Conservation (phyloP, 2,888 invertebrate species). For the Eupithecia abbreviata region DNA sequence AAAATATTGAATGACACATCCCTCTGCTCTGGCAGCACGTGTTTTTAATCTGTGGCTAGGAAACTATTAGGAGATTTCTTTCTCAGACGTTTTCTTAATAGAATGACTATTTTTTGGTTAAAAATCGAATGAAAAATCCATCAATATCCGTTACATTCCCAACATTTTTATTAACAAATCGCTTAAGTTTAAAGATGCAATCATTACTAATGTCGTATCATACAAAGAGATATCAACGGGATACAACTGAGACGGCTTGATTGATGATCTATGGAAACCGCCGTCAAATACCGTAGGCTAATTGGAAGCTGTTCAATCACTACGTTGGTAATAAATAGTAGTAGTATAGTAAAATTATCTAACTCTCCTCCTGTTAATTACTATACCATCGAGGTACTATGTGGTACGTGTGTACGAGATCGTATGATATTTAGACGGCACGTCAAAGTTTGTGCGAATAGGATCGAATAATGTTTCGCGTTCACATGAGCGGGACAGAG, state of each 20-base stretch:
- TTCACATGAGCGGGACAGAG: no score
- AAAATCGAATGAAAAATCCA: background rate
- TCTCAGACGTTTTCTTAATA: background rate
- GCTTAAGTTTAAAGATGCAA: background rate
- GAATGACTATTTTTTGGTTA: no score
- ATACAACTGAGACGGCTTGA: background rate
- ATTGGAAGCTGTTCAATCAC: background rate
- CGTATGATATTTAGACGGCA: no score
- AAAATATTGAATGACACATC: no score
- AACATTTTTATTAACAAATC: background rate
- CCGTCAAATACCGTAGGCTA: slow-evolving; percentile 6
- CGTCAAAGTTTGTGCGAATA: no score
- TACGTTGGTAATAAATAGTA: background rate
- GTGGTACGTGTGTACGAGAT: no score
- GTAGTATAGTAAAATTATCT: background rate
- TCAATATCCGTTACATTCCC: background rate
- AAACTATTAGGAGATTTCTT: background rate
- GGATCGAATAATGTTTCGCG: no score
- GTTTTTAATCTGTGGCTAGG: background rate
- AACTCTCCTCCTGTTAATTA: background rate
- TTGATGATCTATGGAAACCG: slow-evolving; percentile 3
- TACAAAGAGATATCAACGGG: background rate
- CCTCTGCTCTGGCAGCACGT: no score
- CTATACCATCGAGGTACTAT: no score
- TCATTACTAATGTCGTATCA: background rate